Conservation (phyloP, 2,113 vertebrate species). For the Gadus chalcogrammus region DNA sequence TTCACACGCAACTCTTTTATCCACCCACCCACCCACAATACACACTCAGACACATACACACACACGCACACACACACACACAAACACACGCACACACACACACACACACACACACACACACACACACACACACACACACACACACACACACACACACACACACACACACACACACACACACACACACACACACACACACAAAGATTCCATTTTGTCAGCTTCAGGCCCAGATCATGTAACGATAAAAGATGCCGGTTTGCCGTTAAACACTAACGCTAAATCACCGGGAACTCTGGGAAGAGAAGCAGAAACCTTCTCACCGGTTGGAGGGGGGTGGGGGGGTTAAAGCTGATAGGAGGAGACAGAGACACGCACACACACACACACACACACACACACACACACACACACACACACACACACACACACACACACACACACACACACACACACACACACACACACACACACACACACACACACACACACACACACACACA, state of each 20-base stretch:
- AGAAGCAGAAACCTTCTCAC: slow-evolving; percentile 71
- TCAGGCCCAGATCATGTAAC: slow-evolving; percentile 75
- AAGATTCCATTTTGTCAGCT: slow-evolving; percentile 76
- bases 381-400: no score
- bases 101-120: no score
- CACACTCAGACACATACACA: no score
- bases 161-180: slow-evolving; percentile 10
- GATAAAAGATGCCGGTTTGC: slow-evolving; percentile 74
- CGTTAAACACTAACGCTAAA: slow-evolving; percentile 74
- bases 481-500: no score
- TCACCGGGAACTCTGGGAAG: slow-evolving; percentile 50
- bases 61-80: no score
- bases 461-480: no score
- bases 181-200: slow-evolving; percentile 37
- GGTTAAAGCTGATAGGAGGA: slow-evolving; percentile 54
- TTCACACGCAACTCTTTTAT: slow-evolving; percentile 47
- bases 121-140: slow-evolving; percentile 26
- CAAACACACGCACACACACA: no score
- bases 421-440: no score
- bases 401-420: no score
- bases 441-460: no score
- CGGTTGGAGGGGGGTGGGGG: slow-evolving; percentile 27
- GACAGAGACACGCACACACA: no score
- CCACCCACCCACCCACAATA: slow-evolving; percentile 19
- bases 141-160: slow-evolving; percentile 20